Base-by-base conservation (phyloP, 2,113 vertebrate genomes). In the Macroglossus sobrinus region DNA sequence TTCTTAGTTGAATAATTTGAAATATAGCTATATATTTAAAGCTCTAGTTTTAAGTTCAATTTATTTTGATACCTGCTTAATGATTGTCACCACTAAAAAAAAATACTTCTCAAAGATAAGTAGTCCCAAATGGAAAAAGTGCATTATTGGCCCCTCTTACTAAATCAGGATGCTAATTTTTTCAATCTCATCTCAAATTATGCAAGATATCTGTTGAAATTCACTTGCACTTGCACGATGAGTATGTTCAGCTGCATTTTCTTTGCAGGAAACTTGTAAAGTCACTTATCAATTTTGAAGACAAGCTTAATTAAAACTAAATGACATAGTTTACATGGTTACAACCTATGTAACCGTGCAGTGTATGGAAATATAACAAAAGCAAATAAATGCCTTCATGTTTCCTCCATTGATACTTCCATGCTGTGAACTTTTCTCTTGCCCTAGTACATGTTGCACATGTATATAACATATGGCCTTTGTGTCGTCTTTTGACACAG, bases 161-260 rank as follows among this genome's bases (percentile, higher is more conserved):
- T 84, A 84, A 94, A 69, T 84, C 40, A 91, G 40, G 28, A 81
- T 76, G 76, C 45, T 94, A 91, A 86, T 69, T 95, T 95, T 96
- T 96, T 95, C 47, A 84, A 43, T n/a, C 33, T 66, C 63, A 30
- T 76, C 13, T 94, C 40, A 45, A 95, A 88, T 87, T 85, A 92
- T 91, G 85, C 35, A 86, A 91, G 40, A 45, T 74, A 78, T 96
- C 90, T 72, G 6, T 72, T 86, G 78, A 96, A 88, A 94, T 95
- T 94, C 35, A 92, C 33, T 92, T 87, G n/a, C 11, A 87, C 66
- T 96, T 95, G 53, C 35, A 47, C 24, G 30, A 61, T 84, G 63
- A 93, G 30, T 87, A 87, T 53, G 21, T 92, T 93, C 59, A 91
- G 53, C 47, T 93, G 53, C n/a, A 81, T 91, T 96, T 94, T 91